Conservation (phyloP, 2,888 invertebrate genomes). For the Agrochola circellaris region DNA sequence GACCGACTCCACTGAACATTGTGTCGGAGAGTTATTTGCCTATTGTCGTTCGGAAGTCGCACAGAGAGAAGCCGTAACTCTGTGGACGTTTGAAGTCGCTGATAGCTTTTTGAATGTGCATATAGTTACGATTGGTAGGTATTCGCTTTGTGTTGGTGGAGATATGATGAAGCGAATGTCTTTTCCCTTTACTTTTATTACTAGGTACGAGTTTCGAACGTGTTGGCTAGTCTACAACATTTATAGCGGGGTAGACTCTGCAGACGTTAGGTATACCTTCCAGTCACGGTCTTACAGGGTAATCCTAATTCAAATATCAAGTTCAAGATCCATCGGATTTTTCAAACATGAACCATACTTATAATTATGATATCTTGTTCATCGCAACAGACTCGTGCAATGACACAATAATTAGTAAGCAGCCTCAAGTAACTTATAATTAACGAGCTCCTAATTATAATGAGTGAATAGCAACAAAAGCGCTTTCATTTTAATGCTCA, state of each 20-base stretch:
- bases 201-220: neutral
- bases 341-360: neutral
- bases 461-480: conserved; percentile 61
- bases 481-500: conserved; percentile 41
- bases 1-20: neutral
- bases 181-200: conserved; percentile 3
- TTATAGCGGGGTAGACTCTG: neutral
- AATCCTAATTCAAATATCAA: neutral
- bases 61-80: conserved; percentile 18
- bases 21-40: conserved; percentile 9
- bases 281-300: neutral
- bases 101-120: conserved; percentile 2
- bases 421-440: conserved; percentile 50
- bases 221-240: neutral
- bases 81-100: conserved; percentile 5
- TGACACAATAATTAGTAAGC: conserved; percentile 45
- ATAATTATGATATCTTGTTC: conserved; percentile 3
- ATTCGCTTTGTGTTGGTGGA: conserved; percentile 13
- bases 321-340: neutral
- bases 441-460: conserved; percentile 56
- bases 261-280: neutral
- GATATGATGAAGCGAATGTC: neutral
- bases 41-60: neutral
- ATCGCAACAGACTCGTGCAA: conserved; percentile 21
- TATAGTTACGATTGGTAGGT: conserved; percentile 2